Evolutionary conservation across 2,113 vertebrate genomes (phyloP).

Genomic region (Pachycephala philippinensis): DNA sequence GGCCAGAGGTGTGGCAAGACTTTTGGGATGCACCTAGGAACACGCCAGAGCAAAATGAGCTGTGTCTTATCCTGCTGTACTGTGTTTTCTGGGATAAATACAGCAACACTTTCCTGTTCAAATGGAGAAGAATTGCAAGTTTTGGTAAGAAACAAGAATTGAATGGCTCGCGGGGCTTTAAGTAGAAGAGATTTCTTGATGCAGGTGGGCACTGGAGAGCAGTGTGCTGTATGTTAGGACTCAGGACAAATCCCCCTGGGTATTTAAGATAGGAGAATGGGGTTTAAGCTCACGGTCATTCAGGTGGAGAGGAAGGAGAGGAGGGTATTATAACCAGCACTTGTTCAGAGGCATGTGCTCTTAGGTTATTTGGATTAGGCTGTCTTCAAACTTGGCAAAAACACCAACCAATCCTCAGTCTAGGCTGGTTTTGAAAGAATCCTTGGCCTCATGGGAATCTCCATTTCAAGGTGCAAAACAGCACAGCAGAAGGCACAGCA

Average conservation of each 20-base stretch:
- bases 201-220: neutral
- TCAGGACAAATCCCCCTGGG: neutral
- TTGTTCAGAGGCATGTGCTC: neutral
- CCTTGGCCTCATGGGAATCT: neutral
- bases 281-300: neutral
- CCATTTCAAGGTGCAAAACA: neutral
- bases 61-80: fast-evolving
- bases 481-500: neutral
- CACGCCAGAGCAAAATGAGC: neutral
- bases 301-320: neutral
- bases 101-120: neutral
- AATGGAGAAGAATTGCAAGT: neutral
- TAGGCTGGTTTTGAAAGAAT: neutral
- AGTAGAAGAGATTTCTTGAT: neutral
- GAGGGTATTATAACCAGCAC: neutral
- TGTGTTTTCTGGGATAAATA: neutral
- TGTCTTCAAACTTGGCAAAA: neutral
- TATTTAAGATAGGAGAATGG: neutral
- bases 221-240: neutral
- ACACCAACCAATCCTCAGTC: neutral
- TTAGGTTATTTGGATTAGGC: neutral
- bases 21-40: neutral
- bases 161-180: neutral
- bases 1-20: neutral
- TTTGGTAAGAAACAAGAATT: neutral